Percentiles rank a stretch among this genome's conserved stretches.
These are phyloP conservation scores for Melanaphis sacchari DNA, from an alignment of 1,140 invertebrate species.

Conservation along the genomic window DNA sequence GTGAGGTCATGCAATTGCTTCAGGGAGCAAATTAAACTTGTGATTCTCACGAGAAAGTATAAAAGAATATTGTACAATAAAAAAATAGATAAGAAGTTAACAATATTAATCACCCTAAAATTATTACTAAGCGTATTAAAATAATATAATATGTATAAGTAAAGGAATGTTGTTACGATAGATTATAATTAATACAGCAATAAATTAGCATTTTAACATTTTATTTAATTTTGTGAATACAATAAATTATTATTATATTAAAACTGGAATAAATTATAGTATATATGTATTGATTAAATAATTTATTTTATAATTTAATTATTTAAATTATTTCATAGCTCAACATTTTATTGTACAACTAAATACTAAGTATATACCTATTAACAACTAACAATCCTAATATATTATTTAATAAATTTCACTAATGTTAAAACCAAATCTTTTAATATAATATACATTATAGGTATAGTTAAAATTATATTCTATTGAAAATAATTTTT, in stretches of 20 bases:
- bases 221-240: background rate
- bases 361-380: background rate
- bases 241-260: background rate
- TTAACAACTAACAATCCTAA: background rate
- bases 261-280: background rate
- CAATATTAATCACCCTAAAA: background rate
- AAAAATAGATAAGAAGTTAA: background rate
- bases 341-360: background rate
- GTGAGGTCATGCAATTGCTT: constrained; percentile 2
- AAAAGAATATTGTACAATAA: constrained; percentile 1
- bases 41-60: background rate
- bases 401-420: background rate
- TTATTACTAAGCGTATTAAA: background rate
- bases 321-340: background rate
- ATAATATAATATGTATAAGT: background rate
- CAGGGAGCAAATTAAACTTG: constrained; percentile 21
- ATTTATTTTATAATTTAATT: background rate
- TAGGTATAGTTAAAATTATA: background rate
- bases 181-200: background rate
- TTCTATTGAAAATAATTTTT: background rate
- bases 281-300: background rate
- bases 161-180: background rate
- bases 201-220: background rate
- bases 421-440: background rate
- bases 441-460: background rate